Base-by-base conservation (phyloP, 2,797 vertebrate species). In the Ataeniobius toweri region DNA sequence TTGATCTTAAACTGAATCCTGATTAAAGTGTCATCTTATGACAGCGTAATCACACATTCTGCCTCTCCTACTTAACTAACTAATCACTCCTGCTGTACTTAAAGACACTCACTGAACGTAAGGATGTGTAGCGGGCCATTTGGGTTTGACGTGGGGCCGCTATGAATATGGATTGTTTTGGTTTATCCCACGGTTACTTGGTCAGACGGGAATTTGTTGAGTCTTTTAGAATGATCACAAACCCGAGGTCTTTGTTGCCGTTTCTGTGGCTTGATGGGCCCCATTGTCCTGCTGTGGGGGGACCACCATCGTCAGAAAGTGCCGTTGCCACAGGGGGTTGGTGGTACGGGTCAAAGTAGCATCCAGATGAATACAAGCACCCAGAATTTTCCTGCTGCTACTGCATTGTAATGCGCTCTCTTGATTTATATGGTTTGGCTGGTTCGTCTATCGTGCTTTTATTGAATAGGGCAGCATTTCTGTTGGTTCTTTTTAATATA, bases 201-300 rank as follows among this genome's bases (percentile, higher is more conserved):
- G 39, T 58, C 20, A 31, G 20, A 77, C 22, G 44, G 58, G 48
- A 39, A 78, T 31, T 13, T 68, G 39, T 46, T 53, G 39, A 56
- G 72, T 58, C n/a, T 69, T 48, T 72, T 28, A n/a, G 51, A 6
- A 48, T 56, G 39, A 28, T 73, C 20, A 74, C 48, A 79, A 39
- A n/a, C 41, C 56, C 10, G n/a, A 26, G 16, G 51, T 74, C 53
- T 74, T 61, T 46, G 13, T 44, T 79, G 71, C 59, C 12, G n/a
- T 58, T 78, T 74, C 24, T 79, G 71, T 58, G 61, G 50, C 18
- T 65, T 46, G 71, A 74, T 68, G 61, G 71, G 70, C 31, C 48
- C n/a, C 58, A 71, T 78, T 78, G 76, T 72, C 69, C 70, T 41
- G 14, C 68, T 50, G 59, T 69, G 31, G 46, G 48, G 58, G 53